Percentiles rank a stretch among this genome's conserved stretches.
Evolutionary conservation across 1,140 invertebrate species (phyloP).

Genomic region (Pachyrhynchus sulphureomaculatus): DNA sequence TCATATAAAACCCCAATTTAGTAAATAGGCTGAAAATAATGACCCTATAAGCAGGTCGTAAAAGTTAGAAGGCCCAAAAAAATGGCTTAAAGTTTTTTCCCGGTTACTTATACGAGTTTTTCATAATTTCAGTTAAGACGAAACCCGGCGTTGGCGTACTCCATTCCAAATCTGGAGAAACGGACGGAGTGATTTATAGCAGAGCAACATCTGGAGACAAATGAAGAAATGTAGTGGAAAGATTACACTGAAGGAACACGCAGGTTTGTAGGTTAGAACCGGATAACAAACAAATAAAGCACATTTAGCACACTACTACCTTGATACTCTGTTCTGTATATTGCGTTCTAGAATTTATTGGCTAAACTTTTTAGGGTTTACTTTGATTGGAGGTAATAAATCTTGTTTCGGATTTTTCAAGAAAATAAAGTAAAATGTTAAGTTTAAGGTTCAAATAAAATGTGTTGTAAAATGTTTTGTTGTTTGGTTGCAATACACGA

Average conservation of each 20-base stretch:
- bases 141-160: neutral
- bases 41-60: slow-evolving; percentile 28
- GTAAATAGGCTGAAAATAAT: slow-evolving; percentile 28
- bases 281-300: slow-evolving; percentile 44
- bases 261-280: slow-evolving; percentile 34
- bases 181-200: slow-evolving; percentile 24
- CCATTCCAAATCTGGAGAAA: slow-evolving; percentile 18
- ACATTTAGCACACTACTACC: slow-evolving; percentile 34
- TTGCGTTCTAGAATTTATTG: slow-evolving; percentile 40
- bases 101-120: slow-evolving; percentile 13
- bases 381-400: slow-evolving; percentile 7
- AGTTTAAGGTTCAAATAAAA: too few species aligned
- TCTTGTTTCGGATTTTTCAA: neutral
- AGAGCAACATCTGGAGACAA: slow-evolving; percentile 39
- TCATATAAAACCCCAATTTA: slow-evolving; percentile 30
- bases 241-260: slow-evolving; percentile 30
- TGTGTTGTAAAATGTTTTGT: too few species aligned
- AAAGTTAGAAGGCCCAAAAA: slow-evolving; percentile 24
- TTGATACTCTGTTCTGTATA: slow-evolving; percentile 38
- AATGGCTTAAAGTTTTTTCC: slow-evolving; percentile 20
- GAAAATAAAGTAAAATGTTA: too few species aligned
- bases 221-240: slow-evolving; percentile 44
- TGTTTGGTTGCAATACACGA: too few species aligned
- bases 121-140: slow-evolving; percentile 19
- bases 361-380: slow-evolving; percentile 1